Base-by-base conservation (phyloP, 2,888 invertebrate species). In the Tiliacea citrago region DNA sequence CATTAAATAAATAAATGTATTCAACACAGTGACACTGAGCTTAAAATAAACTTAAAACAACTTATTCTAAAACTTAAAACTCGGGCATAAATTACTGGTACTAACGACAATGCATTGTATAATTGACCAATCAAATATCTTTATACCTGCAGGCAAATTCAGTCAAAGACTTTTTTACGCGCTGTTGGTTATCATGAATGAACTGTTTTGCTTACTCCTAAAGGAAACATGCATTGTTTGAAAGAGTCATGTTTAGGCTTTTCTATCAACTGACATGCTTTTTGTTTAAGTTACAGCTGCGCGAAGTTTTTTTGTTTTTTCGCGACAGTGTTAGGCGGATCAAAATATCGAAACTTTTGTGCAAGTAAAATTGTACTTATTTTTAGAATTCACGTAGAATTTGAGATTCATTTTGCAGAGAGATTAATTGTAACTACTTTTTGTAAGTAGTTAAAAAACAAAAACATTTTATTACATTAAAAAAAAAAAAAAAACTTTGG, bases 21-120 rank as follows among this genome's bases (percentile, higher is more conserved):
- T 81, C 73, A 85, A 86, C 71, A 73, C 29, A 77, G 73, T 68
- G 74, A 76, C 67, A 69, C 58, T 72, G 69, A 67, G 39, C 68
- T 70, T 82, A 80, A 35, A 53, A n/a, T 61, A 61, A 73, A 79
- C 68, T 83, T 83, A 84, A 74, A 82, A 87, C 60, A 71, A 79
- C 83, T 83, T 81, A 88, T 63, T 63, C 42, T 81, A 86, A 77
- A 76, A 72, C 86, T 83, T 77, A 88, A 70, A 66, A 80, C 75
- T 88, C 80, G 73, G 85, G 83, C 85, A 79, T 75, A 82, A 67
- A 79, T 82, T 84, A 88, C 47, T 81, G 88, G 81, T 85, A 88
- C 80, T 76, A 83, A 82, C 74, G 70, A 67, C 78, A 85, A 81
- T 67, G 66, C 75, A 73, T 71, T 79, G 72, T 69, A 45, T 69